Conservation (phyloP, 2,113 vertebrate species). For the Hiodon tergisus region DNA sequence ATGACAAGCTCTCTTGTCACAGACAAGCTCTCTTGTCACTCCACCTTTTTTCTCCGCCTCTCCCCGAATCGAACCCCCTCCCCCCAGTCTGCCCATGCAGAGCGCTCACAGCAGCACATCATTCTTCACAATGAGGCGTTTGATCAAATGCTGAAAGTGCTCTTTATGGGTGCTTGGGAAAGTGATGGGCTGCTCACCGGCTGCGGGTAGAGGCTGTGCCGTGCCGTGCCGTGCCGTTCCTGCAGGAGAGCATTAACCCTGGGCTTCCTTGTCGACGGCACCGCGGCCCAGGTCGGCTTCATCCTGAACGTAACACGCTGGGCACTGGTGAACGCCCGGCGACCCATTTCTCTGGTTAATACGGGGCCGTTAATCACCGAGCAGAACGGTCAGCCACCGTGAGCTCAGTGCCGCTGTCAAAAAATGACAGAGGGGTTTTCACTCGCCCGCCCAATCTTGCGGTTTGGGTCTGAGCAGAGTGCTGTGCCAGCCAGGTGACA, state of each 20-base stretch:
- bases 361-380: slow-evolving; percentile 10
- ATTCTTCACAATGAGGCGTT: not conserved
- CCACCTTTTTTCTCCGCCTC: too few relatives aligned
- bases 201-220: slow-evolving; percentile 2
- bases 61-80: too few relatives aligned
- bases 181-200: slow-evolving; percentile 6
- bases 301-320: slow-evolving; percentile 14
- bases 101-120: not conserved
- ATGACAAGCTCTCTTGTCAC: too few relatives aligned
- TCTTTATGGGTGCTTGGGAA: slow-evolving; percentile 18
- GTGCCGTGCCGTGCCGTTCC: not conserved
- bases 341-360: slow-evolving; percentile 11
- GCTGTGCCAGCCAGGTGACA: not conserved
- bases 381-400: slow-evolving; percentile 14
- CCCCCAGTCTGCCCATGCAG: not conserved
- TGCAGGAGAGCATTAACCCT: slow-evolving; percentile 19
- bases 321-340: slow-evolving; percentile 13
- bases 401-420: slow-evolving; percentile 11
- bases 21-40: too few relatives aligned
- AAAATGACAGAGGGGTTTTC: not conserved
- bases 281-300: not conserved
- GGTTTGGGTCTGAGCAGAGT: not conserved
- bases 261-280: slow-evolving; percentile 15
- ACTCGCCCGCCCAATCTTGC: not conserved
- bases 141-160: slow-evolving; percentile 10